Evolutionary conservation across 1,140 invertebrate genomes (phyloP).

Genomic region (Campoletis sonorensis): DNA sequence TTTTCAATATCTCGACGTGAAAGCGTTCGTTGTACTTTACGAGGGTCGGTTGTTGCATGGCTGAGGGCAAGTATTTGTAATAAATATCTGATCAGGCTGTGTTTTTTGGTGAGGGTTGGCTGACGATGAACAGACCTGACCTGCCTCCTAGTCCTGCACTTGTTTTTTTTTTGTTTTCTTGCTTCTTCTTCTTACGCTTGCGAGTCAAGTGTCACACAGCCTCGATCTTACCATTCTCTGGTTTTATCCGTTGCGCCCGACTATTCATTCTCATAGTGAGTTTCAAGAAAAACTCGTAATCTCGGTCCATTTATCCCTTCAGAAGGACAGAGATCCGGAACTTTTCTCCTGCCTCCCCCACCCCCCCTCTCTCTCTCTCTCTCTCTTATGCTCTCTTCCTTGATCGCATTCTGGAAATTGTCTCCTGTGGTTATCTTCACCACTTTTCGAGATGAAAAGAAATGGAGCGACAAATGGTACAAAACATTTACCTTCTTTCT

Average conservation of each 20-base stretch:
- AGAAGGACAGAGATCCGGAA: not conserved
- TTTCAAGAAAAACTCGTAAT: slow-evolving; percentile 1
- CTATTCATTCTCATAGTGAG: not conserved
- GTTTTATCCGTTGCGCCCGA: not conserved
- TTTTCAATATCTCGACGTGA: too few relatives aligned
- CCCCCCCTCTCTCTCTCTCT: too few relatives aligned
- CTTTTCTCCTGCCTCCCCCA: not conserved
- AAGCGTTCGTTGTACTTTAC: too few relatives aligned
- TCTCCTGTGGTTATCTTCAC: not conserved
- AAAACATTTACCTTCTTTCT: not conserved
- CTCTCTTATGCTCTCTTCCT: not conserved
- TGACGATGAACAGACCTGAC: too few relatives aligned
- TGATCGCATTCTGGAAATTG: not conserved
- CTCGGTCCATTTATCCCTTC: not conserved
- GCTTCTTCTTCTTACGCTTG: not conserved
- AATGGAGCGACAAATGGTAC: not conserved
- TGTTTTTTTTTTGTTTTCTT: not conserved
- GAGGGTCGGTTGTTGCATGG: too few relatives aligned
- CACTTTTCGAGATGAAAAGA: slow-evolving; percentile 3
- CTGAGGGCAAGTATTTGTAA: too few relatives aligned
- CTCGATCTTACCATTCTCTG: not conserved
- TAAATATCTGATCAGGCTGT: too few relatives aligned
- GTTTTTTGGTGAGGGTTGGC: too few relatives aligned
- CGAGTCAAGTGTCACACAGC: not conserved
- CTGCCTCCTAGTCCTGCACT: not conserved